Base-by-base conservation (phyloP, 2,888 invertebrate genomes). In the Steinernema scapterisci region DNA sequence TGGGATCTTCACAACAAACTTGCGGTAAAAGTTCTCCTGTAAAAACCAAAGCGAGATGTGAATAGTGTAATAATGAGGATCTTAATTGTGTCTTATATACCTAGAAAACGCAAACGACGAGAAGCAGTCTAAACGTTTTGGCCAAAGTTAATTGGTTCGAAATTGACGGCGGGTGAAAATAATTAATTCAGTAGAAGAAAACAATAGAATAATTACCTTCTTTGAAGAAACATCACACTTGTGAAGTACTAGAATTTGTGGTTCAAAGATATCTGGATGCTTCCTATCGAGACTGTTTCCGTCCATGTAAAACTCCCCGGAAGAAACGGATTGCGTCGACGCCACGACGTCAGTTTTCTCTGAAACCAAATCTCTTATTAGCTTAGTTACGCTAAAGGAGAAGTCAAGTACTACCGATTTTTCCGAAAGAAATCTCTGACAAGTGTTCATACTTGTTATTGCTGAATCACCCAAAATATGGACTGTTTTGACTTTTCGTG, bases 241-340 rank as follows among this genome's bases (percentile, higher is more conserved):
- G 63, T 63, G 63, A 31, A 63, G 25, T 1, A 63, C 38, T 1
- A 63, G 5, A 9, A 63, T 27, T 7, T 27, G 11, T 6, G 63
- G 63, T 27, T 63, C 63, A n/a, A 63, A 63, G 25, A 63, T 63
- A 31, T 63, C 63, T 2, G 63, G 63, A 63, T 63, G 38, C 27
- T 63, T 63, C 16, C 63, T 27, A 5, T 63, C 63, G 38, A 25
- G 31, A 38, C 63, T 63, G 25, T 63, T 27, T 63, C 63, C 63
- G 38, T 63, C 63, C 31, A 63, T 38, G 63, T 63, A 63, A 31
- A 63, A 63, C 38, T 63, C 63, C 6, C 63, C 63, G 63, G 63
- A 27, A 31, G 63, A 63, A n/a, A 63, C 63, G 63, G 63, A 63
- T 31, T 63, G 63, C 38, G 63, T 63, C 63, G 63, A 31, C 25